phyloP scores from a whole-genome alignment of 2,888 invertebrate species.

The Enchytraeus crypticus region DNA sequence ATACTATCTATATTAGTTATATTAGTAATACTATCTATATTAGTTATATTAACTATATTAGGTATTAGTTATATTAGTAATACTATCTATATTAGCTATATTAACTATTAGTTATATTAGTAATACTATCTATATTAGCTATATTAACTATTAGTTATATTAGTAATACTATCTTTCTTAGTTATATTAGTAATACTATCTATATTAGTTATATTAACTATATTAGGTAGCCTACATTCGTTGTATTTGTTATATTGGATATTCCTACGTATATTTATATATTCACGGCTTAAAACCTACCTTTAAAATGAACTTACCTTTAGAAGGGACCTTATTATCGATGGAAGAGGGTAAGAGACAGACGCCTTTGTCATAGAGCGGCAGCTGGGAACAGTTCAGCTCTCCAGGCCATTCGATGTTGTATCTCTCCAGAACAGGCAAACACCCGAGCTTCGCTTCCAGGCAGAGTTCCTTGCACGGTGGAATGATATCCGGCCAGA shows the following conservation, averaged over 20 bases:
- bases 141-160: background rate
- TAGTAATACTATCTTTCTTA: background rate
- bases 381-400: constrained; percentile 35
- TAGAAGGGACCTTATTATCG: background rate
- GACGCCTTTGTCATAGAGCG: constrained; percentile 32
- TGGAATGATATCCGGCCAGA: constrained; percentile 36
- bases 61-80: background rate
- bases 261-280: background rate
- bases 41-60: background rate
- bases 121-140: background rate
- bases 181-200: too few relatives aligned
- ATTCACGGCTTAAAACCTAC: background rate
- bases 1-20: background rate
- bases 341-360: constrained; percentile 11
- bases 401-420: constrained; percentile 40
- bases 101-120: background rate
- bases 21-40: background rate
- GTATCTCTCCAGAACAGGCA: constrained; percentile 36
- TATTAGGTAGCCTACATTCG: background rate
- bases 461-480: constrained; percentile 41
- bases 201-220: too few relatives aligned
- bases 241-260: background rate
- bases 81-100: background rate
- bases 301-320: background rate
- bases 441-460: constrained; percentile 35